Evolutionary conservation across 2,888 invertebrate genomes (phyloP).

Genomic region (Steinernema scapterisci): DNA sequence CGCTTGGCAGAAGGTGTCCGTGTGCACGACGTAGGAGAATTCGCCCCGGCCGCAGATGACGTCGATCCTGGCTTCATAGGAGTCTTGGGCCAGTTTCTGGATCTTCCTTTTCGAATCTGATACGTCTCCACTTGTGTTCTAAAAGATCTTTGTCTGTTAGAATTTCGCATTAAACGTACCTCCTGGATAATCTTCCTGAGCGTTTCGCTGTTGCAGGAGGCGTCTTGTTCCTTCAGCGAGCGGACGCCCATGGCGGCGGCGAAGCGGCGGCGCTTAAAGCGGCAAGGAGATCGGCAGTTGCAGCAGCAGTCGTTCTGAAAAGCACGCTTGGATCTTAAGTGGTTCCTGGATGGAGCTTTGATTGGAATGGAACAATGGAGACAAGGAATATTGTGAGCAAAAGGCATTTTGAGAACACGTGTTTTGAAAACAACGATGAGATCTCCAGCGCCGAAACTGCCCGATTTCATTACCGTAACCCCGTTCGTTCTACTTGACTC

Average conservation of each 20-base stretch:
- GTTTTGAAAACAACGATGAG: no score
- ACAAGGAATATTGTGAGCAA: no score
- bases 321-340: neutral
- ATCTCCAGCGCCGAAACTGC: no score
- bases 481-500: neutral
- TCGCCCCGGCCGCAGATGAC: slow-evolving; percentile 63
- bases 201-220: slow-evolving; percentile 58
- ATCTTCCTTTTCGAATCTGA: slow-evolving; percentile 62
- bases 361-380: no score
- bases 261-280: slow-evolving; percentile 39
- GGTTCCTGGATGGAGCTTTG: no score
- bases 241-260: slow-evolving; percentile 40
- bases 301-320: slow-evolving; percentile 64
- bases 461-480: no score
- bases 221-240: slow-evolving; percentile 44
- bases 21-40: slow-evolving; percentile 65
- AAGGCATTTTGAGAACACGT: no score
- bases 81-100: slow-evolving; percentile 55
- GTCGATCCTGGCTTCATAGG: slow-evolving; percentile 38
- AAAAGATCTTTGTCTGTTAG: slow-evolving; percentile 33
- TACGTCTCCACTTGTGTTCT: slow-evolving; percentile 51
- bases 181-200: slow-evolving; percentile 52
- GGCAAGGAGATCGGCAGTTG: slow-evolving; percentile 58
- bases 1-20: slow-evolving; percentile 62
- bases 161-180: slow-evolving; percentile 34